A percentile compares a stretch with the other conserved stretches of the same genome.
These are phyloP conservation scores for Phainopepla nitens DNA, from an alignment of 2,113 vertebrate species.

Conservation along the genomic window DNA sequence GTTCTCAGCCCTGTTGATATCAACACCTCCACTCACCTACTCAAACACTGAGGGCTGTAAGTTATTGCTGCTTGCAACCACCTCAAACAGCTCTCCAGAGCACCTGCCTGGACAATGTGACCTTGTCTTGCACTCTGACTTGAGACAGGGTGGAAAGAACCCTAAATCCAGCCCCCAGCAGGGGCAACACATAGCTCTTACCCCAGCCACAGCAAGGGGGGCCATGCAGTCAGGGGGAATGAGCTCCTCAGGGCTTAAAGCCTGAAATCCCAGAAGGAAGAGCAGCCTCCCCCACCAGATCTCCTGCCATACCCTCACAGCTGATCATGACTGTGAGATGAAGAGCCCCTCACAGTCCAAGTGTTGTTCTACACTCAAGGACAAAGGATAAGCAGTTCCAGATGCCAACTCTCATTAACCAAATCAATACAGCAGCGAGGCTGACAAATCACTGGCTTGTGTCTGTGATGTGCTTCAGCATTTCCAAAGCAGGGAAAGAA, in stretches of 20 bases:
- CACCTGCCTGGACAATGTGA: not conserved
- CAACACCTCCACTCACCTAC: not conserved
- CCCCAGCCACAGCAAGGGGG: accelerated
- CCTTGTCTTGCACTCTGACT: not conserved
- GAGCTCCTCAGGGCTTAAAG: not conserved
- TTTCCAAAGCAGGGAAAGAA: not conserved
- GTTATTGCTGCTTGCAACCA: not conserved
- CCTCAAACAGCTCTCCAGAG: not conserved
- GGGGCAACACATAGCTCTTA: accelerated
- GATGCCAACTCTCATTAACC: not conserved
- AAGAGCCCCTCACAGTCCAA: not conserved
- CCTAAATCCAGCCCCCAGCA: not conserved
- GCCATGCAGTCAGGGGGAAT: not conserved
- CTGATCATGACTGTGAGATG: not conserved
- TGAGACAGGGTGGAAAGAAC: not conserved
- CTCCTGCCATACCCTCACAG: not conserved
- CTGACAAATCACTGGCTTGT: not conserved
- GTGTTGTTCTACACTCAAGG: not conserved
- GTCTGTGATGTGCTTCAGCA: accelerated
- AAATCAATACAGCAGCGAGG: not conserved
- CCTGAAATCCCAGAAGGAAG: not conserved
- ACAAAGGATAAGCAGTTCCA: not conserved
- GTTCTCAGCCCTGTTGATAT: not conserved
- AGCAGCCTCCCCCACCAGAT: not conserved
- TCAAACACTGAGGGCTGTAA: not conserved